Evolutionary conservation across 2,797 vertebrate species (phyloP).

Genomic region (Gymnoscopelus braueri): DNA sequence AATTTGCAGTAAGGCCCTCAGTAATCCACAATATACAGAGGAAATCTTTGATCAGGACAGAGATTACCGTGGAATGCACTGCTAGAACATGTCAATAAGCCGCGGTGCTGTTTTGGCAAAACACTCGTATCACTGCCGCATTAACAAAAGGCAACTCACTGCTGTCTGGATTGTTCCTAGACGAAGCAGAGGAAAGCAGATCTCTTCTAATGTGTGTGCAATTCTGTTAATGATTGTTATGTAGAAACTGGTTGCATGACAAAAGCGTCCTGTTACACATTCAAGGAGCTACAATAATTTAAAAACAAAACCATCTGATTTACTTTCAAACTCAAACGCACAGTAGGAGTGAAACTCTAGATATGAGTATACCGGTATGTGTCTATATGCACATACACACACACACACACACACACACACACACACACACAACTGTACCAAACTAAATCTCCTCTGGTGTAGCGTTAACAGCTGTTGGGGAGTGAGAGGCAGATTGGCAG

Average conservation of each 20-base stretch:
- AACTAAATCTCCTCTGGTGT: conserved; percentile 39
- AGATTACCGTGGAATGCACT: conserved; percentile 61
- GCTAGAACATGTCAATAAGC: conserved; percentile 27
- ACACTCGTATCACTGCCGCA: conserved; percentile 1
- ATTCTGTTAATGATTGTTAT: conserved; percentile 1
- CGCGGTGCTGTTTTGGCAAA: conserved; percentile 9
- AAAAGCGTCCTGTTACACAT: too few species aligned
- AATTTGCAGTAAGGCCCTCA: conserved; percentile 42
- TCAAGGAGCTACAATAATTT: too few species aligned
- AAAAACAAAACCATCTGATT: too few species aligned
- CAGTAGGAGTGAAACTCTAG: not conserved
- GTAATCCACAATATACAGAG: conserved; percentile 59
- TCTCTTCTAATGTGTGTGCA: not conserved
- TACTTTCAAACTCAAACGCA: too few species aligned
- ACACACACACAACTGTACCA: conserved; percentile 15
- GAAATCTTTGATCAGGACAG: conserved; percentile 59
- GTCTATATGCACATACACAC: conserved; percentile 2
- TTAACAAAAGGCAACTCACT: not conserved
- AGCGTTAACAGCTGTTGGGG: conserved; percentile 60
- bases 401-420: conserved; percentile 17
- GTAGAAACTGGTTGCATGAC: not conserved
- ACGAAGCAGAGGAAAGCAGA: conserved; percentile 9
- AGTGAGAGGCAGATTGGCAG: conserved; percentile 40
- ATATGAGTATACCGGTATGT: not conserved
- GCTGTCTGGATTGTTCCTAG: not conserved